These are phyloP conservation scores for Oryctolagus cuniculus DNA, from an alignment of 2,113 vertebrate genomes.

Conservation along the genomic window DNA sequence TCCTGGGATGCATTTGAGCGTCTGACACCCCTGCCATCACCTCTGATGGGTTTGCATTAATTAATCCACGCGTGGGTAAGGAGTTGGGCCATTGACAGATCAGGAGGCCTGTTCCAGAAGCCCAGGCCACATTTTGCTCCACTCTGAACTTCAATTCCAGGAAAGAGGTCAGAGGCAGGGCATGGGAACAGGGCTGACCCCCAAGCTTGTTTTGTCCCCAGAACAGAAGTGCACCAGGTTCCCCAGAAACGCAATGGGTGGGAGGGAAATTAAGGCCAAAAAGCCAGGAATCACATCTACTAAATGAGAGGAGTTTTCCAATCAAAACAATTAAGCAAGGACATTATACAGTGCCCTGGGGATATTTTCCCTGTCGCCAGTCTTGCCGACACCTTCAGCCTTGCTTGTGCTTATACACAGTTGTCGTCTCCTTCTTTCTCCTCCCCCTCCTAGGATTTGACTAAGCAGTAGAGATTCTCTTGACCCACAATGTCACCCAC, in stretches of 20 bases:
- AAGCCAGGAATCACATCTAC: not conserved
- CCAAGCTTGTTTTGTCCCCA: not conserved
- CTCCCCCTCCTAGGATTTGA: not conserved
- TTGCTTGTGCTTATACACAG: not conserved
- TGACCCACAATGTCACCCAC: not conserved
- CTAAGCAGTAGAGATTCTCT: not conserved
- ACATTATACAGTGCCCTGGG: not conserved
- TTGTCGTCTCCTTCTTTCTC: not conserved
- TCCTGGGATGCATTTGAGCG: not conserved
- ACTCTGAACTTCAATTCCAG: not conserved
- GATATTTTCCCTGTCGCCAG: not conserved
- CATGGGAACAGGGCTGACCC: not conserved
- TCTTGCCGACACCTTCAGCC: not conserved
- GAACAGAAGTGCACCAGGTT: not conserved
- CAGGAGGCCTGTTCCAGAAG: not conserved
- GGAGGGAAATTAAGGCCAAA: slow-evolving; percentile 2
- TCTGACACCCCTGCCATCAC: not conserved
- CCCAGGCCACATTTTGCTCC: not conserved
- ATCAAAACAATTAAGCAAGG: not conserved
- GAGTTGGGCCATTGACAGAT: not conserved
- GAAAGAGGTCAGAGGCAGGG: slow-evolving; percentile 14
- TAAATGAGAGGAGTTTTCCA: slow-evolving; percentile 6
- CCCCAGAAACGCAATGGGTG: not conserved
- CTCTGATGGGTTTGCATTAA: not conserved
- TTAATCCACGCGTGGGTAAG: not conserved